Conservation (phyloP, 2,113 vertebrate genomes). For the Paratilapia polleni region DNA sequence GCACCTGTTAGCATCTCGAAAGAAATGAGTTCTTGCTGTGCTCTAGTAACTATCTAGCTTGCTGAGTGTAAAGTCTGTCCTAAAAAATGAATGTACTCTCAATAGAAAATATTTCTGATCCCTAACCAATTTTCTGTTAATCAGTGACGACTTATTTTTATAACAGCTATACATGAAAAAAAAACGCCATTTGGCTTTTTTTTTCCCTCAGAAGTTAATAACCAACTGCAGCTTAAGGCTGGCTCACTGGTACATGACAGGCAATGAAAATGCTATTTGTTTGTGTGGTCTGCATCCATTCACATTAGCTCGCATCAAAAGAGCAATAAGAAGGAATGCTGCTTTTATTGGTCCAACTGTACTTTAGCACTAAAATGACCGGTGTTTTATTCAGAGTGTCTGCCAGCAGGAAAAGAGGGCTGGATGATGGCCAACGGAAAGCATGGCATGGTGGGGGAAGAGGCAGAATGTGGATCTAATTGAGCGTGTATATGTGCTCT, state of each 20-base stretch:
- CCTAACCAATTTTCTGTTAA: not conserved
- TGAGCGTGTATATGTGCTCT: not conserved
- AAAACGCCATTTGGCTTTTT: not conserved
- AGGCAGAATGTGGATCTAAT: conserved; percentile 28
- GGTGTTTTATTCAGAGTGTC: conserved; percentile 23
- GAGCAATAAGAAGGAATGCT: conserved; percentile 29
- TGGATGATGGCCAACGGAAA: conserved; percentile 56
- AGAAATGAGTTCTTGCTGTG: not conserved
- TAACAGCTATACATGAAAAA: conserved; percentile 9
- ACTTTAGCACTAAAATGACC: conserved; percentile 34
- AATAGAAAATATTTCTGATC: not conserved
- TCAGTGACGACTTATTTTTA: not conserved
- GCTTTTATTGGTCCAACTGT: conserved; percentile 43
- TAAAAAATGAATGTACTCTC: not conserved
- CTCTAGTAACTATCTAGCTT: not conserved
- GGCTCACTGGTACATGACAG: conserved; percentile 14
- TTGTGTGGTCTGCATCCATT: conserved; percentile 49
- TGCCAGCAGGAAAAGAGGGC: conserved; percentile 39
- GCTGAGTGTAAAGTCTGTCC: not conserved
- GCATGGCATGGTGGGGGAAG: conserved; percentile 48
- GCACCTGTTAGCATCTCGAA: not conserved
- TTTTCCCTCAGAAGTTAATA: rapidly evolving
- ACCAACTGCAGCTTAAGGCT: not conserved
- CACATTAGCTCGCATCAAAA: conserved; percentile 60
- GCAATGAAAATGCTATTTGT: conserved; percentile 43